Percentiles rank a stretch among this genome's conserved stretches.
These are phyloP conservation scores for Adineta ricciae DNA, from an alignment of 2,888 invertebrate genomes.

Conservation along the genomic window DNA sequence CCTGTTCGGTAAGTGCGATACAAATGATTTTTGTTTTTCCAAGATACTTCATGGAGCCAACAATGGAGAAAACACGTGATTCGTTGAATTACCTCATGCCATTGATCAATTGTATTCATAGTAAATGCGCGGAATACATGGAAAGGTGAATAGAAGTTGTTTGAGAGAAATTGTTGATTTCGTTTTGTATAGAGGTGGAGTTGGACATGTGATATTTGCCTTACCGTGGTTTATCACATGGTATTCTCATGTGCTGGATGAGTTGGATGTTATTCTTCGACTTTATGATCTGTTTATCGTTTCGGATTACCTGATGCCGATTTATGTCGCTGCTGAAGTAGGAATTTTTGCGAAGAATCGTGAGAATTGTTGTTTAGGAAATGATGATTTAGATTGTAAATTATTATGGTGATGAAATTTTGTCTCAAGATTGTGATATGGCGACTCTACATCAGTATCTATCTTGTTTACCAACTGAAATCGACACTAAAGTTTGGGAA, in stretches of 20 bases:
- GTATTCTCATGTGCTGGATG: conserved; percentile 90
- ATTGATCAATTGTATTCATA: conserved; percentile 67
- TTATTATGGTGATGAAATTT: conserved; percentile 17
- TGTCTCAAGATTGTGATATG: conserved; percentile 31
- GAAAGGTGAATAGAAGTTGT: conserved; percentile 56
- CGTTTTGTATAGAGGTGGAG: conserved; percentile 54
- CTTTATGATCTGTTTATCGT: conserved; percentile 90
- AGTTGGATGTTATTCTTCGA: conserved; percentile 75
- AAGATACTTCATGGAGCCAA: conserved; percentile 75
- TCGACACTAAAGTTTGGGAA: conserved; percentile 19
- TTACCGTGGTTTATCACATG: conserved; percentile 94
- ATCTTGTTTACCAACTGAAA: conserved; percentile 20
- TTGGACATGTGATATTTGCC: conserved; percentile 76
- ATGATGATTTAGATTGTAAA: conserved; percentile 31
- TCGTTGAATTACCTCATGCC: conserved; percentile 64
- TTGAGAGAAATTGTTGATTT: background rate
- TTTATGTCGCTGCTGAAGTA: conserved; percentile 80
- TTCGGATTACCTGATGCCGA: conserved; percentile 68
- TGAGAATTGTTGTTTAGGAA: too few relatives aligned
- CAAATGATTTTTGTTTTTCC: conserved; percentile 38
- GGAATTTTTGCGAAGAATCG: too few relatives aligned
- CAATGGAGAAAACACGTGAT: conserved; percentile 81
- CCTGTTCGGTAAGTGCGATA: too few relatives aligned
- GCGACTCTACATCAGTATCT: conserved; percentile 28
- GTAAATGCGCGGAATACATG: conserved; percentile 61